A percentile compares a stretch with the other conserved stretches of the same genome.
phyloP scores from a whole-genome alignment of 2,888 invertebrate species.

The Autographa pulchrina region DNA sequence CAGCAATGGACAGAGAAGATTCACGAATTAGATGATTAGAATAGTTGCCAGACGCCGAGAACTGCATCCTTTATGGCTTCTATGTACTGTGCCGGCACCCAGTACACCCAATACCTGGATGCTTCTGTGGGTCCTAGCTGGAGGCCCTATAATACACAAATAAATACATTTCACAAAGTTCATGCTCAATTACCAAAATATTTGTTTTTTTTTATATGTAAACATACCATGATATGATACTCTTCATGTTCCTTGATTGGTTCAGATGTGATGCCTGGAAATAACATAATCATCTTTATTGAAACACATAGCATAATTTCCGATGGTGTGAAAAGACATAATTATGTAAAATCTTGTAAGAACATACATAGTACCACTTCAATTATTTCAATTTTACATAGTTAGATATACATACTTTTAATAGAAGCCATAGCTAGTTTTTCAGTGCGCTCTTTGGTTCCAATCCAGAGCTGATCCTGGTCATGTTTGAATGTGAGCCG shows the following conservation, averaged over 20 bases:
- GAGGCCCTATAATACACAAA: conserved; percentile 90
- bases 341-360: too few relatives aligned
- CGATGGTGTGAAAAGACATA: too few relatives aligned
- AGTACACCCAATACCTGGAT: conserved; percentile 97
- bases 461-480: conserved; percentile 96
- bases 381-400: not conserved
- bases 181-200: not conserved
- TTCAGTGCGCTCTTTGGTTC: conserved; percentile 97
- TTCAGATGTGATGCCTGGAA: conserved; percentile 91
- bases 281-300: not conserved
- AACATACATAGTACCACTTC: too few relatives aligned
- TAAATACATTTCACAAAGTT: conserved; percentile 15
- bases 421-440: conserved; percentile 97
- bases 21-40: conserved; percentile 81
- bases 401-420: conserved; percentile 90
- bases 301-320: too few relatives aligned
- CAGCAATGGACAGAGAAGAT: conserved; percentile 67
- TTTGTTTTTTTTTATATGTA: not conserved
- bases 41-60: conserved; percentile 95
- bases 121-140: conserved; percentile 97
- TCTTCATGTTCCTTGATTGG: conserved; percentile 96
- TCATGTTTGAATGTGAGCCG: conserved; percentile 97
- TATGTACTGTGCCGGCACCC: conserved; percentile 97
- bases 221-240: conserved; percentile 96
- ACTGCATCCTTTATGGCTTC: conserved; percentile 97